Base-by-base conservation (phyloP, 2,113 vertebrate genomes). In the Phalacrocorax brasilianus region DNA sequence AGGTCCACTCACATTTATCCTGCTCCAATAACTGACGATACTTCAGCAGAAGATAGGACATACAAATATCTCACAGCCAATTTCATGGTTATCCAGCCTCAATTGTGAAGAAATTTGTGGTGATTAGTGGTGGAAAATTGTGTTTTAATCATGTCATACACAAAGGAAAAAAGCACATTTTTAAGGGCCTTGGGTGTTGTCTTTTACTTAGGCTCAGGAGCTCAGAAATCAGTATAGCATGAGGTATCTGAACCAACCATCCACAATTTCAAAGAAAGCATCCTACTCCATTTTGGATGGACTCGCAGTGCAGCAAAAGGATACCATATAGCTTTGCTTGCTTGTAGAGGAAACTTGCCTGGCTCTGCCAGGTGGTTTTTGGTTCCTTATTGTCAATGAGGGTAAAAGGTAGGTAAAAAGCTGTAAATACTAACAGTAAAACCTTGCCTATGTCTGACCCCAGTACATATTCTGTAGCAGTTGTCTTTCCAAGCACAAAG, bases 251-350 rank as follows among this genome's bases (percentile, higher is more conserved):
- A 71, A 58, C 9, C 72, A 66, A 3, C 47, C 28, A 12, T 11
- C 10, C 32, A n/a, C 0, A 3, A 26, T 58, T 28, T 22, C 1
- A 1, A 67, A 76, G 35, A 32, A 4, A 44, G 26, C n/a, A 21
- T 91, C 40, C 38, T 55, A 8, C 32, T 82, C 33, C 17, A 30
- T 6, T 2, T 2, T 55, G n/a, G 33, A 23, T 67, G 26, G 49
- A 67, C 4, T 19, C 1, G 3, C 50, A 45, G 35, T 0, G 0
- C 50, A 45, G 50, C 38, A 58, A 30, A 85, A 68, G 20, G n/a
- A 19, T 21, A 20, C 6, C 4, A 1, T 59, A 15, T 24, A 56
- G 27, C 28, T 93, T 72, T 79, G 18, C 30, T 53, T 2, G 1
- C 50, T 83, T 58, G 7, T 58, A 62, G 24, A 11, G 16, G 7